These are phyloP conservation scores for Ascidia mentula DNA, from an alignment of 23 tunicate species.

Conservation along the genomic window DNA sequence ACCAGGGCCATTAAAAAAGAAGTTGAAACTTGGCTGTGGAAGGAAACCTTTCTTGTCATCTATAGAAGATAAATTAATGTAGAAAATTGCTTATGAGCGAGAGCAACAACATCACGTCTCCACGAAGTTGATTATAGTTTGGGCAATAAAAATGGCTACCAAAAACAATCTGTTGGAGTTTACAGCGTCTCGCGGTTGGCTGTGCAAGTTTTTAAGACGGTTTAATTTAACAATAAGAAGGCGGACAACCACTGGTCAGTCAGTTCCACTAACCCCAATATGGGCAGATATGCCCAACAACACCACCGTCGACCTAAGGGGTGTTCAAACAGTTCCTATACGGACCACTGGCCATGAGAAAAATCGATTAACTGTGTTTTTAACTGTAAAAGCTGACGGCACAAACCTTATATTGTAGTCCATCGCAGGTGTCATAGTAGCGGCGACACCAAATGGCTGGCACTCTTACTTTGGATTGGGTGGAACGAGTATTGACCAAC, in stretches of 20 bases:
- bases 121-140: constrained; percentile 35
- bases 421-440: constrained; percentile 31
- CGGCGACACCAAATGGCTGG: not conserved
- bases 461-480: constrained; percentile 23
- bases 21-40: constrained; percentile 39
- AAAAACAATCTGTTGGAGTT: constrained; percentile 39
- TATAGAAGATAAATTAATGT: constrained; percentile 47
- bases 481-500: constrained; percentile 19
- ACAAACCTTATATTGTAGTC: constrained; percentile 19
- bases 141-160: constrained; percentile 52
- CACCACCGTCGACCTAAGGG: too few species aligned
- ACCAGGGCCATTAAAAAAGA: constrained; percentile 46
- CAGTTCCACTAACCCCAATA: constrained; percentile 32
- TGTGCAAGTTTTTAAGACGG: not conserved
- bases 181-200: constrained; percentile 53
- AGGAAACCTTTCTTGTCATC: constrained; percentile 10
- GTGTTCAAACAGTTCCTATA: too few species aligned
- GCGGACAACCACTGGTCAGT: constrained; percentile 35
- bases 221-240: constrained; percentile 16
- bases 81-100: constrained; percentile 48
- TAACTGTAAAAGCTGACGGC: constrained; percentile 18
- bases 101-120: constrained; percentile 56
- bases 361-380: too few species aligned
- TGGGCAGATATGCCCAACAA: constrained; percentile 46
- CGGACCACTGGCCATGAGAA: too few species aligned